Evolutionary conservation across 1,140 invertebrate species (phyloP).

Genomic region (Fopius arisanus): DNA sequence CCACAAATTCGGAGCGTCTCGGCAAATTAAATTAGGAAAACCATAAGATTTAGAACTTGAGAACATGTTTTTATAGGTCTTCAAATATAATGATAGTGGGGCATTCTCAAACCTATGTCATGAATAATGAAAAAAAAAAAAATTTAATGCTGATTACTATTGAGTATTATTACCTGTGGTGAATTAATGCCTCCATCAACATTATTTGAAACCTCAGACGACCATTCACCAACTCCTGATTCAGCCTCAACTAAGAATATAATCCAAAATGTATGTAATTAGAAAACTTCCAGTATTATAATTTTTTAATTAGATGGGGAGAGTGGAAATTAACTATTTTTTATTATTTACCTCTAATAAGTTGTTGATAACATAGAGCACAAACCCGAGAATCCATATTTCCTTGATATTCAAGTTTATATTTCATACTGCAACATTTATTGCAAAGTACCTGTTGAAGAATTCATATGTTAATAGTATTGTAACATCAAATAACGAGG

Average conservation of each 20-base stretch:
- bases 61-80: too few relatives aligned
- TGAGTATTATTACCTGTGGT: constrained; percentile 50
- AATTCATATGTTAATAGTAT: background rate
- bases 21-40: too few relatives aligned
- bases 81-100: too few relatives aligned
- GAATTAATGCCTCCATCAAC: constrained; percentile 48
- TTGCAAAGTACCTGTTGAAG: constrained; percentile 78
- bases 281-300: too few relatives aligned
- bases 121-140: constrained; percentile 11
- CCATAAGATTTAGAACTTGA: too few relatives aligned
- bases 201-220: constrained; percentile 39
- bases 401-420: constrained; percentile 77
- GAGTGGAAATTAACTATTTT: background rate
- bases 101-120: too few relatives aligned
- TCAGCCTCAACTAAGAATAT: constrained; percentile 54
- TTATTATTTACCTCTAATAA: constrained; percentile 61
- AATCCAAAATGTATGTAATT: background rate
- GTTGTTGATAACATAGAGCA: constrained; percentile 68
- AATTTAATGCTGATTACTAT: background rate
- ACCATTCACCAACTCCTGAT: constrained; percentile 52
- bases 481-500: too few relatives aligned
- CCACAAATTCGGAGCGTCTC: too few relatives aligned
- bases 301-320: background rate
- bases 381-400: constrained; percentile 70
- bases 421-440: constrained; percentile 80